Base-by-base conservation (phyloP, 2,113 vertebrate genomes). In the Sinocyclocheilus anshuiensis region DNA sequence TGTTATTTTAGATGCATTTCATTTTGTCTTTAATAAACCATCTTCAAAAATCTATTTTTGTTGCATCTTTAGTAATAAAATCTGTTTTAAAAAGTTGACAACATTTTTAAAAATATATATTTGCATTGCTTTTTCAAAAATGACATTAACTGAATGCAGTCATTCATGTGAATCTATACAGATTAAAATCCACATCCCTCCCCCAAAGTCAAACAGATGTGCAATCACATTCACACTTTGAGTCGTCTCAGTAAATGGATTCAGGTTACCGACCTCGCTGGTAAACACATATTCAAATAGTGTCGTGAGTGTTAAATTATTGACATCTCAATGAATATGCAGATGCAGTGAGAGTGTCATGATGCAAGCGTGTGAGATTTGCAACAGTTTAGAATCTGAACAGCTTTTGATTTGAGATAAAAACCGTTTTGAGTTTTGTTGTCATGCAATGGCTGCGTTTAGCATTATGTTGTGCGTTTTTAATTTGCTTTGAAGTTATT, bases 301-400 rank as follows among this genome's bases (percentile, higher is more conserved):
- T 85, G 81, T 85, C 29, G 88, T 90, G 77, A 91, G 88, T 88
- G 88, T 94, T 96, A 94, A 96, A 96, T 96, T 94, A 96, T 96
- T 95, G 92, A 95, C 95, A 92, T 92, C 91, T 94, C 92, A 94
- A 94, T 96, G 95, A 95, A 96, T 95, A 95, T 95, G 94, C 91
- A 95, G 93, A 96, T 94, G 88, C 77, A 67, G 48, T 33, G 83
- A 71, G 79, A 71, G 81, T 53, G 86, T 75, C 82, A 85, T 89
- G 88, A 88, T 77, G 85, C 45, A 48, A 39, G 63, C n/a, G 1
- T 76, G 81, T 69, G 89, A 94, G 93, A 94, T 91, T 93, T 91
- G 88, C 89, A 90, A 90, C 92, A 93, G 93, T 94, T 94, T 93
- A 92, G 91, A 92, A 91, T 90, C 93, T 91, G 90, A 93, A 92